Evolutionary conservation across 2,888 invertebrate species (phyloP).

Genomic region (Nudaria mundana): DNA sequence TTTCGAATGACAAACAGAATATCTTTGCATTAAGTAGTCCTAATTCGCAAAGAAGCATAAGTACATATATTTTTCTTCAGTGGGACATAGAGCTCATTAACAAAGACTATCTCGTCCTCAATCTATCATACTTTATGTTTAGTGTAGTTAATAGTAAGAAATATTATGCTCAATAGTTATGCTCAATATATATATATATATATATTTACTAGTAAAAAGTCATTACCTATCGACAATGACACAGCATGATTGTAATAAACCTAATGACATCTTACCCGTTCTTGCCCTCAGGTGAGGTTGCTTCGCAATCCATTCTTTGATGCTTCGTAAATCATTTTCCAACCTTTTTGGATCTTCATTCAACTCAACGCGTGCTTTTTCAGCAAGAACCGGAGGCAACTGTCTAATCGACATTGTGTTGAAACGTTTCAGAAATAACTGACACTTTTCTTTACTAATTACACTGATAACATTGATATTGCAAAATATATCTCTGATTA

Average conservation of each 20-base stretch:
- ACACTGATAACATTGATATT: conserved; percentile 21
- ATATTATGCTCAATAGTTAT: no score
- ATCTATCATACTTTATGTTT: no score
- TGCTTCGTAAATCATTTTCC: conserved; percentile 66
- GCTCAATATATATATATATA: no score
- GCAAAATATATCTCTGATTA: conserved; percentile 28
- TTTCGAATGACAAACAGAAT: neutral
- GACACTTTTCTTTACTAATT: conserved; percentile 16
- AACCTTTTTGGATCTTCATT: conserved; percentile 75
- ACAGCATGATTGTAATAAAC: no score
- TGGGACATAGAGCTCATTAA: no score
- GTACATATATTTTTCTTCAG: no score
- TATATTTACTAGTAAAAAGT: no score
- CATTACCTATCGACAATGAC: no score
- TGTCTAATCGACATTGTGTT: conserved; percentile 48
- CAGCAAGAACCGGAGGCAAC: conserved; percentile 49
- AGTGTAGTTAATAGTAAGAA: no score
- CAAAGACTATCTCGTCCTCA: no score
- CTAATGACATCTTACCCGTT: conserved; percentile 46
- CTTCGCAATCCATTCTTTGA: conserved; percentile 80
- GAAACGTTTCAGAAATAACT: conserved; percentile 14
- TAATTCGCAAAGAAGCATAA: neutral
- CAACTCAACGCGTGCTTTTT: conserved; percentile 74
- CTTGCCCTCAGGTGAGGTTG: conserved; percentile 75
- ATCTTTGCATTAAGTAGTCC: no score